Percentiles rank a stretch among this genome's conserved stretches.
Conservation (phyloP, 2,888 invertebrate genomes). For the Melieria crassipennis region DNA sequence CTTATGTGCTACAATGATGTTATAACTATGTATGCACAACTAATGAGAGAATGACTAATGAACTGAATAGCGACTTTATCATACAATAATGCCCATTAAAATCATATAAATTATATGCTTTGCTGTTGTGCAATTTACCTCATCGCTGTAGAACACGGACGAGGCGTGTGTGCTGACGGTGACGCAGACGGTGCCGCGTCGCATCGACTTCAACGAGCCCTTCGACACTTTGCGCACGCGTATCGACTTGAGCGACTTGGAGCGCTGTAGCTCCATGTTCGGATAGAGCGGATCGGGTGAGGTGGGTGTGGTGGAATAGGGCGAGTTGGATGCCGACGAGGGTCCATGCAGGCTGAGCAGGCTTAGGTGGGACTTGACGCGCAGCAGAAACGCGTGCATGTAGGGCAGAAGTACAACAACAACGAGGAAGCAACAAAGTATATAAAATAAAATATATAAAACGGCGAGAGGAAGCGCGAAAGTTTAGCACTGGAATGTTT, state of each 20-base stretch:
- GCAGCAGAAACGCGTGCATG: constrained; percentile 45
- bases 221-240: constrained; percentile 54
- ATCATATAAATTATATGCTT: background rate
- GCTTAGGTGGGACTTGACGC: constrained; percentile 45
- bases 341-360: constrained; percentile 34
- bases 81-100: background rate
- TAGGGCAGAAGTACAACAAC: background rate
- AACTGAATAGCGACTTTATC: background rate
- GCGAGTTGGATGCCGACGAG: constrained; percentile 20
- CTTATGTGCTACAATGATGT: too few relatives aligned
- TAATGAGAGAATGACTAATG: background rate
- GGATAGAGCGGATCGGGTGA: constrained; percentile 26
- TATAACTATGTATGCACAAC: background rate
- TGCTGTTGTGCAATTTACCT: constrained; percentile 45
- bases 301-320: constrained; percentile 14
- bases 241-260: constrained; percentile 54
- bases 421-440: too few relatives aligned
- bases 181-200: constrained; percentile 54
- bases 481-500: too few relatives aligned
- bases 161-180: constrained; percentile 53
- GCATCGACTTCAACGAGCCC: constrained; percentile 52
- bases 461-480: too few relatives aligned
- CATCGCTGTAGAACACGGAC: constrained; percentile 51
- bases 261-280: constrained; percentile 54
- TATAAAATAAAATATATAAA: too few relatives aligned